Percentiles rank a stretch among this genome's conserved stretches.
Conservation (phyloP, 2,113 vertebrate genomes). For the Diglossa brunneiventris region DNA sequence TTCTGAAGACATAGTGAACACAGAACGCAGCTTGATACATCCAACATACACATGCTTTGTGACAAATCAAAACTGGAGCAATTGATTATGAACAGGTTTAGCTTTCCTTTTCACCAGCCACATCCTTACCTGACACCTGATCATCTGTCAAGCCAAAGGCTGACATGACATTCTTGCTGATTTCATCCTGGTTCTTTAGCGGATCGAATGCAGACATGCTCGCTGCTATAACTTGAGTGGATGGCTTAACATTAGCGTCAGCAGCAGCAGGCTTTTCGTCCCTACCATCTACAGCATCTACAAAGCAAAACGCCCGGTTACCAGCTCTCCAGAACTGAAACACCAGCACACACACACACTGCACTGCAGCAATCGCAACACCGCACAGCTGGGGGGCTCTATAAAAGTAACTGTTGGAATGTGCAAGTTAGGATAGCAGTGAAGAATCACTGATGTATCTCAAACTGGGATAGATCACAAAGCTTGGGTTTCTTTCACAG, state of each 20-base stretch:
- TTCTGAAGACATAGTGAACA: background rate
- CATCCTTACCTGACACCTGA: constrained; percentile 86
- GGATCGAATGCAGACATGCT: constrained; percentile 99
- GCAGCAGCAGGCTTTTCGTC: constrained; percentile 84
- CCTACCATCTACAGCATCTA: constrained; percentile 83
- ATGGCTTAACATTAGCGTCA: constrained; percentile 85
- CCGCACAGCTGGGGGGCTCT: too few species aligned
- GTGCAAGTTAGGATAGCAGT: background rate
- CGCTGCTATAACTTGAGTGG: constrained; percentile 92
- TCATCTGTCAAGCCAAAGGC: constrained; percentile 94
- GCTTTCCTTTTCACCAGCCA: background rate
- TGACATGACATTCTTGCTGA: constrained; percentile 98
- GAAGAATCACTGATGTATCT: background rate
- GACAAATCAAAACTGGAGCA: background rate
- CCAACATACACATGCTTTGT: background rate
- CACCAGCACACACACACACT: background rate
- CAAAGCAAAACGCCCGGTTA: background rate
- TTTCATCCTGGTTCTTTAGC: constrained; percentile 96
- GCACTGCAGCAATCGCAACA: background rate
- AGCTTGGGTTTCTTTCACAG: background rate
- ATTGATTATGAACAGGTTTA: background rate
- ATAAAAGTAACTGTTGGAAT: background rate
- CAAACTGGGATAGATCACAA: background rate
- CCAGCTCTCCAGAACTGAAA: background rate
- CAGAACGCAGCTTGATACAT: background rate